Percentiles rank a stretch among this genome's conserved stretches.
These are phyloP conservation scores for Macaria notata DNA, from an alignment of 2,888 invertebrate genomes.

Conservation along the genomic window DNA sequence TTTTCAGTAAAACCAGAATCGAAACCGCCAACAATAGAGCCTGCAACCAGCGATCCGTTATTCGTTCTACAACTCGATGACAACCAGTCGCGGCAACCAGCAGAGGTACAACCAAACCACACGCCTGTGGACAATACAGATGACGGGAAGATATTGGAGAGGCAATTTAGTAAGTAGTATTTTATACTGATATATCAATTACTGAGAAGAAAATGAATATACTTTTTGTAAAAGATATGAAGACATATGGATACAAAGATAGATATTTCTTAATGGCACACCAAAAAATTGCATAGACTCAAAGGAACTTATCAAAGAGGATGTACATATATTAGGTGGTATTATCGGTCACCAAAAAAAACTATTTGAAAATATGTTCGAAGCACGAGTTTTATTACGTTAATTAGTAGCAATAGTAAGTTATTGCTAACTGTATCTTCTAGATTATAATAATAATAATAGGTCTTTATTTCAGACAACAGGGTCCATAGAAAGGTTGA, in stretches of 20 bases:
- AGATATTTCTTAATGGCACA: neutral
- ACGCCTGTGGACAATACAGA: neutral
- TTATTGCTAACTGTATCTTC: too few relatives aligned
- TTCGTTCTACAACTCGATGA: slow-evolving; percentile 12
- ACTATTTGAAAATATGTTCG: too few relatives aligned
- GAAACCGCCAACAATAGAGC: slow-evolving; percentile 44
- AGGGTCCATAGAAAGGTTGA: too few relatives aligned
- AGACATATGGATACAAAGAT: neutral
- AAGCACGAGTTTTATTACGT: too few relatives aligned
- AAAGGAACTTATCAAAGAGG: too few relatives aligned
- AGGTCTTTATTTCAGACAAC: too few relatives aligned
- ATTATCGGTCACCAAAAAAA: too few relatives aligned
- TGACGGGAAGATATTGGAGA: neutral
- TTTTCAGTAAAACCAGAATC: slow-evolving; percentile 45
- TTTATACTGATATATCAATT: neutral
- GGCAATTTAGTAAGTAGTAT: slow-evolving; percentile 8
- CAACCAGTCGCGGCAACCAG: slow-evolving; percentile 20
- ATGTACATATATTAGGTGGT: too few relatives aligned
- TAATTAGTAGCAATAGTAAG: too few relatives aligned
- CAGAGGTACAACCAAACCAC: slow-evolving; percentile 10
- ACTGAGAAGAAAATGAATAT: too few relatives aligned
- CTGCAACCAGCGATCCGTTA: slow-evolving; percentile 46
- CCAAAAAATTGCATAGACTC: too few relatives aligned
- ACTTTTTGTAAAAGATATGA: neutral
- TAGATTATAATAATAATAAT: too few relatives aligned